phyloP scores from a whole-genome alignment of 2,797 vertebrate species.

The Cyprinodon diabolis region DNA sequence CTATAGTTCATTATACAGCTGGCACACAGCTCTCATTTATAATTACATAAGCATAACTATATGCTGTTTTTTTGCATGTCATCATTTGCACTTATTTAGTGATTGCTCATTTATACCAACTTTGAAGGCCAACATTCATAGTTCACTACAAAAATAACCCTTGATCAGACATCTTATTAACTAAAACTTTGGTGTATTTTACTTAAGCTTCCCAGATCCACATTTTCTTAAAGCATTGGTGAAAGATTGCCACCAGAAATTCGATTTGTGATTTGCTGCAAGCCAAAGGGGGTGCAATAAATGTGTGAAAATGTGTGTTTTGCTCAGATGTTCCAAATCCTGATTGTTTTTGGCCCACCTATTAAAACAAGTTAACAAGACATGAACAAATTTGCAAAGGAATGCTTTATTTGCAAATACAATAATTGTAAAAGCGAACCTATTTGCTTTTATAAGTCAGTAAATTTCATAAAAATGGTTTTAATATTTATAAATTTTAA shows the following conservation, averaged over 20 bases:
- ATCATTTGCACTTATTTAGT: not conserved
- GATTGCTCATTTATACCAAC: not conserved
- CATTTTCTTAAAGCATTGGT: not conserved
- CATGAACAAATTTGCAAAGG: not conserved
- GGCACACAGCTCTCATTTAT: not conserved
- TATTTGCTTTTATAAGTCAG: not conserved
- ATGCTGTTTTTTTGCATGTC: not conserved
- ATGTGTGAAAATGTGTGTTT: not conserved
- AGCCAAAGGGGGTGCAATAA: not conserved
- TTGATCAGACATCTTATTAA: not conserved
- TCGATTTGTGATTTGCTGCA: not conserved
- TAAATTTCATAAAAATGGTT: not conserved
- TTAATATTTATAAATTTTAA: not conserved
- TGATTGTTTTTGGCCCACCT: not conserved
- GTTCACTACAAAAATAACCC: no score
- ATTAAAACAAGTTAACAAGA: not conserved
- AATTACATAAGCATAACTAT: not conserved
- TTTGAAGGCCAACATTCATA: not conserved
- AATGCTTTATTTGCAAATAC: not conserved
- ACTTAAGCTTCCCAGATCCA: not conserved
- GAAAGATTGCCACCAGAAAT: no score
- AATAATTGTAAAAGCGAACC: not conserved
- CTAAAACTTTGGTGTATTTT: not conserved
- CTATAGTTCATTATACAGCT: conserved; percentile 4
- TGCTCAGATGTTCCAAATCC: not conserved